phyloP scores from a whole-genome alignment of 2,888 invertebrate genomes.

The Cheilosia pagana region DNA sequence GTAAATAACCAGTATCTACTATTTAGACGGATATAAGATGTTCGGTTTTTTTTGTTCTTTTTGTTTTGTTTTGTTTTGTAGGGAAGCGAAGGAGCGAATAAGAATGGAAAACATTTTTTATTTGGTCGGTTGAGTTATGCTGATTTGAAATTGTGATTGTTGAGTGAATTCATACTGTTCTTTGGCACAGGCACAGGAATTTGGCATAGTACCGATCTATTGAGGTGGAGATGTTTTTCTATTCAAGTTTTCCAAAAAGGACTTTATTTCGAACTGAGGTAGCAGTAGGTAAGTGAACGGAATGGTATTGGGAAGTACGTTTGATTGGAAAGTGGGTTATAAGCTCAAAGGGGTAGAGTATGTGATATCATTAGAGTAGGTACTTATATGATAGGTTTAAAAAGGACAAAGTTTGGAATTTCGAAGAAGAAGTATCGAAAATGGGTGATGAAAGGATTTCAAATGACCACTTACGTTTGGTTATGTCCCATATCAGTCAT shows the following conservation, averaged over 20 bases:
- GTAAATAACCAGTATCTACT: slow-evolving; percentile 34
- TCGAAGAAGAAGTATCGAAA: no score
- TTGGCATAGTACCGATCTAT: slow-evolving; percentile 17
- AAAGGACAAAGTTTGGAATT: no score
- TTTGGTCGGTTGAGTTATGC: slow-evolving; percentile 69
- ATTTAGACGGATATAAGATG: slow-evolving; percentile 36
- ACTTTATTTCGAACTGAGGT: not conserved
- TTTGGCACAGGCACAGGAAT: slow-evolving; percentile 19
- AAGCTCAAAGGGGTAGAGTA: not conserved
- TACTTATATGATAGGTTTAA: not conserved
- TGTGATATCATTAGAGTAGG: not conserved
- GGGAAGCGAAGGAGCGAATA: slow-evolving; percentile 30
- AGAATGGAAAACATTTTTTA: slow-evolving; percentile 66
- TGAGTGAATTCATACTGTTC: slow-evolving; percentile 49
- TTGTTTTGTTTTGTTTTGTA: slow-evolving; percentile 2
- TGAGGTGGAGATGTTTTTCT: not conserved
- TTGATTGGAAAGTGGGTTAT: not conserved
- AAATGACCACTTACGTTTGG: no score
- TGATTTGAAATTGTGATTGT: slow-evolving; percentile 65
- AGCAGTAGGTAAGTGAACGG: not conserved
- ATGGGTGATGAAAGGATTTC: no score
- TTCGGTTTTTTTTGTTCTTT: slow-evolving; percentile 10
- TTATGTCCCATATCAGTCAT: no score
- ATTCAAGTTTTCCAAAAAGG: not conserved
- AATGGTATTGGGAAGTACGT: not conserved